Base-by-base conservation (phyloP, 2,797 vertebrate genomes). In the Periophthalmus magnuspinnatus region DNA sequence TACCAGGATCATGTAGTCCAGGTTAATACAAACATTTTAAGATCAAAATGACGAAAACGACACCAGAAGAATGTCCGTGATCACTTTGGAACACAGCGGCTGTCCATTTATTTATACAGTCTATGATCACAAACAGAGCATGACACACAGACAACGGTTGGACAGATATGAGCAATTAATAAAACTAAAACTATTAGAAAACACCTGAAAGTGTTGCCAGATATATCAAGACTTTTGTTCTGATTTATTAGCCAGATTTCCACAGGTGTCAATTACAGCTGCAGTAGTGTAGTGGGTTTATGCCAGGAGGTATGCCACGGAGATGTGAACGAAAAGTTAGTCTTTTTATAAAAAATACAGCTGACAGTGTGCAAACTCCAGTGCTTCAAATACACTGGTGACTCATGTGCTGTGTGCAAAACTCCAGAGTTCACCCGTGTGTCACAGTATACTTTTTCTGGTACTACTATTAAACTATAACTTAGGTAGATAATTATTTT, bases 401-500 rank as follows among this genome's bases (percentile, higher is more conserved):
- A 64, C 41, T 64, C 61, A 63, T 41, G 33, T 45, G n/a, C 57
- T 13, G 57, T 36, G 57, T 59, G 57, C 32, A 38, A 61, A 19
- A 41, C 19, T 61, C 6, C 33, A 8, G 57, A 60, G 58, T 60
- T 60, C 58, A 36, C 16, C 58, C 28, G 28, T 28, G 28, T 28
- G 28, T 28, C 28, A 28, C 1, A 28, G 28, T 28, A 28, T 28
- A 28, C 28, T 28, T 28, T 28, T 28, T 28, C 28, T 28, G 28
- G 28, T 28, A 28, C 28, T 28, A 28, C 28, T 28, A 28, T 28
- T 28, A 28, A 28, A 28, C 28, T 28, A 28, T 28, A 28, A 28
- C 28, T 28, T 28, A 28, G 3, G 28, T 28, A 28, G 28, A 28
- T 28, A 28, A 28, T 28, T 28, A 28, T 28, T 28, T 28, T 28